Conservation (phyloP, 2,113 vertebrate genomes). For the Formicarius rufipectus region DNA sequence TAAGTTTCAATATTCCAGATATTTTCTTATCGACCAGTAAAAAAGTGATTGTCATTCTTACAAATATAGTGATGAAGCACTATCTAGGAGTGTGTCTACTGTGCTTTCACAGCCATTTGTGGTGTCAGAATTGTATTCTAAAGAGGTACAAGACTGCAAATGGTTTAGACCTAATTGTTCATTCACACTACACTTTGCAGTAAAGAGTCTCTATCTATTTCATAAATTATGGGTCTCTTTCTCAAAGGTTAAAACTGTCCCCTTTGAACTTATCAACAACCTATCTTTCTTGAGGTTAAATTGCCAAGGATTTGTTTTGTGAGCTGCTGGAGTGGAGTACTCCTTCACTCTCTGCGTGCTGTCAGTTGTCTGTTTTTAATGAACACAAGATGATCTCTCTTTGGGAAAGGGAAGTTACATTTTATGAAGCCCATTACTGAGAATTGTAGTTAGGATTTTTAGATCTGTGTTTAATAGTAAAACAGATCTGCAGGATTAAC, state of each 20-base stretch:
- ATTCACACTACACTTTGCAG: not conserved
- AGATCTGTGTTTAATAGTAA: not conserved
- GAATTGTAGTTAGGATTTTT: not conserved
- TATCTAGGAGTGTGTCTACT: not conserved
- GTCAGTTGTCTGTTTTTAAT: not conserved
- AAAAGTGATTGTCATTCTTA: not conserved
- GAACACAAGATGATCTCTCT: not conserved
- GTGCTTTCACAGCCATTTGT: not conserved
- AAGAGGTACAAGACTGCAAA: not conserved
- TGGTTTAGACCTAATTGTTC: not conserved
- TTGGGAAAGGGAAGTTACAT: not conserved
- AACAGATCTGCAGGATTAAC: conserved; percentile 4
- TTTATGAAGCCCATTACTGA: not conserved
- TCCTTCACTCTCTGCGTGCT: not conserved
- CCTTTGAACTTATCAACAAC: not conserved
- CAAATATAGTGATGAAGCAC: not conserved
- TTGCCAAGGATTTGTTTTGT: not conserved
- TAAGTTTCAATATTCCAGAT: not conserved
- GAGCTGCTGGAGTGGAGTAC: not conserved
- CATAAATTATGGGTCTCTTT: not conserved
- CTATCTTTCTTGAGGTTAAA: not conserved
- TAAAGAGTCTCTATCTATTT: conserved; percentile 2
- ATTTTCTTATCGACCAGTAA: not conserved
- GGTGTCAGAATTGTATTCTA: not conserved
- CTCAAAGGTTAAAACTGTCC: not conserved